Base-by-base conservation (phyloP, 92 coral and sea anemone species). In the Umimayanthus chanpuru region DNA sequence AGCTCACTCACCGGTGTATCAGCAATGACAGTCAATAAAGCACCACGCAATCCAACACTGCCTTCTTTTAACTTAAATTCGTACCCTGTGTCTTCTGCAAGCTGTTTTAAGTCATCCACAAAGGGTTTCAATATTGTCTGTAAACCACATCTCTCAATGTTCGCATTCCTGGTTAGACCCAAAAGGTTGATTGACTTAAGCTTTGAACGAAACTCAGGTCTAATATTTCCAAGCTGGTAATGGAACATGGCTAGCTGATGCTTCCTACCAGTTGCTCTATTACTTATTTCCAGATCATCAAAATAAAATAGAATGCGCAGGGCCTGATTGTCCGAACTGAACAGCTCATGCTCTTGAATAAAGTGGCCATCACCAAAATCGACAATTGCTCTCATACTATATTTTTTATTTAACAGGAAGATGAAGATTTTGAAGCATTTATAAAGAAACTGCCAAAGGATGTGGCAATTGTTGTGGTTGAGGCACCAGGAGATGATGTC, bases 1-100 rank as follows among this genome's bases (percentile, higher is more conserved):
- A 56, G 47, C 70, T 88, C 61, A 89, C 92, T 92, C 21, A 90
- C 90, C 12, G 92, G 94, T 20, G 92, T 92, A 49, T 92, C 94
- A 49, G 94, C 94, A 49, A 92, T 49, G 5, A 82, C 70, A 28
- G 77, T 43, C 41, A 73, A 7, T 28, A 73, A 9, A 9, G 77
- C 77, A 28, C 76, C 76, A 71, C 76, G 76, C 36, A 18, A 71
- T 23, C 76, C 25, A 23, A 71, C 76, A 71, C 36, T 71, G 32
- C 32, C 12, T 71, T 21, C 1, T 71, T 71, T 0, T 6, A 71
- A 21, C 6, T 21, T 21, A 71, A 71, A 71, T 23, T 71, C 76
- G 39, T 71, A 23, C 14, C 36, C 76, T 29, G 36, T 71, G 76
- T 71, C 78, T 25, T 71, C 9, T 21, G 32, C 76, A 71, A 71